Conservation (phyloP, 2,113 vertebrate genomes). For the Phrynosoma blainvillii region DNA sequence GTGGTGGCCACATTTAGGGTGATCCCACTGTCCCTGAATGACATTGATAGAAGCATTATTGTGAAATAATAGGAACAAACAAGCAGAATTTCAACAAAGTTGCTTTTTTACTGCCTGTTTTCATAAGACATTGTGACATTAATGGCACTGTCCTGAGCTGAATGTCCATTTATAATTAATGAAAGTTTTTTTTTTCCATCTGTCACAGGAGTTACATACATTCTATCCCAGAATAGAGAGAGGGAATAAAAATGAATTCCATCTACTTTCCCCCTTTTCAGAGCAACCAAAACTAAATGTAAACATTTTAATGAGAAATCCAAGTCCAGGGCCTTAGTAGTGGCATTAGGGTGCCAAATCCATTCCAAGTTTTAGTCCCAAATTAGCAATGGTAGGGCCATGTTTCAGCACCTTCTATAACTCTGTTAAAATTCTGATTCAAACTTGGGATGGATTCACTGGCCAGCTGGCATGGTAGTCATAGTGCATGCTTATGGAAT, state of each 20-base stretch:
- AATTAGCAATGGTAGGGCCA: too few relatives aligned
- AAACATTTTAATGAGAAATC: not conserved
- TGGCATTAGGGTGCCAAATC: too few relatives aligned
- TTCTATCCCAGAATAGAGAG: not conserved
- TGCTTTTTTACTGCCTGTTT: not conserved
- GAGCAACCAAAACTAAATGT: not conserved
- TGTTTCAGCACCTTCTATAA: too few relatives aligned
- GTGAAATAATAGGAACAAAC: not conserved
- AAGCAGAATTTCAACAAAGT: not conserved
- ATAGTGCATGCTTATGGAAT: too few relatives aligned
- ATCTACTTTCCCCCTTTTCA: not conserved
- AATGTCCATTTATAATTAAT: not conserved
- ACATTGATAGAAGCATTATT: not conserved
- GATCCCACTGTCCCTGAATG: not conserved
- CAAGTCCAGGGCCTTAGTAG: not conserved
- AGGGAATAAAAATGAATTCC: not conserved
- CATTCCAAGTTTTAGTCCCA: too few relatives aligned
- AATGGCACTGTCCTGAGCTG: not conserved
- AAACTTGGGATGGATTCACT: too few relatives aligned
- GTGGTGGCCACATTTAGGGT: not conserved
- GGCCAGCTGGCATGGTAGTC: too few relatives aligned
- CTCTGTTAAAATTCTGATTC: too few relatives aligned
- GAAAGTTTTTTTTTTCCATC: not conserved
- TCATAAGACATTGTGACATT: not conserved
- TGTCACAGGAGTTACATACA: not conserved